These are phyloP conservation scores for Criorhina ranunculi DNA, from an alignment of 2,888 invertebrate species.

Conservation along the genomic window DNA sequence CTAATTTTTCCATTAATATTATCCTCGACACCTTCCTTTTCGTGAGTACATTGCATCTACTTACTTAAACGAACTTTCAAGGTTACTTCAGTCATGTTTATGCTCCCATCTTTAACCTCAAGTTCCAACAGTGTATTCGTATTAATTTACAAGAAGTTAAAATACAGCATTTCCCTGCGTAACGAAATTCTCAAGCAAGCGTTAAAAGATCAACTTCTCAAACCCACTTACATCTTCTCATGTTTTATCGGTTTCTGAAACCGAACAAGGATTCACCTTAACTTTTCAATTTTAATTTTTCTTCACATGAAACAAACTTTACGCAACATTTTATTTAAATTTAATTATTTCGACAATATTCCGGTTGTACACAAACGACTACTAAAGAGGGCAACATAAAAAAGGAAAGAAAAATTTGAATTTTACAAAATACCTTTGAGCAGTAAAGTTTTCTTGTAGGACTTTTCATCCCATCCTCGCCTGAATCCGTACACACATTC, in stretches of 20 bases:
- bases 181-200: not conserved
- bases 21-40: too few relatives aligned
- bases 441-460: conserved; percentile 33
- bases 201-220: not conserved
- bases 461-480: conserved; percentile 6
- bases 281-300: conserved; percentile 27
- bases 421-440: conserved; percentile 48
- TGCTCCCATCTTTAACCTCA: too few relatives aligned
- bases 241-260: conserved; percentile 7
- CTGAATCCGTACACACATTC: conserved; percentile 1
- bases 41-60: too few relatives aligned
- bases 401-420: conserved; percentile 26
- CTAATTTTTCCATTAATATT: too few relatives aligned
- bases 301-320: conserved; percentile 10
- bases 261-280: not conserved
- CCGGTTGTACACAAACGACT: conserved; percentile 14
- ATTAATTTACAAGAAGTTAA: not conserved
- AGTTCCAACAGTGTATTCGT: too few relatives aligned
- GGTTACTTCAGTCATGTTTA: too few relatives aligned
- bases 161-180: not conserved
- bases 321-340: conserved; percentile 29
- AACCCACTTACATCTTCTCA: not conserved
- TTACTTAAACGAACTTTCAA: too few relatives aligned
- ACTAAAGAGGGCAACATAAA: not conserved
- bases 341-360: conserved; percentile 32